Conservation (phyloP, 1,140 invertebrate species). For the Parapsyche elsis region DNA sequence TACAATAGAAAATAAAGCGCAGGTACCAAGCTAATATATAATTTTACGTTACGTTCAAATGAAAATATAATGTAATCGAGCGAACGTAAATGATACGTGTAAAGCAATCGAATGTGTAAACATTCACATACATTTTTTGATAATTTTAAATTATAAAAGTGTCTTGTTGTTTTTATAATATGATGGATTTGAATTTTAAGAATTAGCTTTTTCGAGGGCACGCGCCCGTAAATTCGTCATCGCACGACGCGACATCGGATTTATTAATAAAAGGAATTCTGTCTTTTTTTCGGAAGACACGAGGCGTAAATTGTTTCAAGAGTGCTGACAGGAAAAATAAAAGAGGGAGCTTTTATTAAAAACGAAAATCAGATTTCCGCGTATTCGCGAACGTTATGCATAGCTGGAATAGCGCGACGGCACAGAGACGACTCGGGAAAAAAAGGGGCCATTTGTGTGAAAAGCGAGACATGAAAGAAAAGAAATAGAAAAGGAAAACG, state of each 20-base stretch:
- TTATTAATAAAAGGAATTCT: constrained; percentile 20
- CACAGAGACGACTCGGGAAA: neutral
- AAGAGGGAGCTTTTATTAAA: constrained; percentile 24
- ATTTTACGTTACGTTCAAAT: too few species aligned
- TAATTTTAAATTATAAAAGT: too few species aligned
- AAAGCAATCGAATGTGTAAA: too few species aligned
- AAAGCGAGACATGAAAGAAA: neutral
- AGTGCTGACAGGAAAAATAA: constrained; percentile 20
- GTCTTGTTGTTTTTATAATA: too few species aligned
- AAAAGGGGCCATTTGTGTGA: neutral
- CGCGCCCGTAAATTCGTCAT: neutral
- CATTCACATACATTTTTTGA: too few species aligned
- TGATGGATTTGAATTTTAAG: too few species aligned
- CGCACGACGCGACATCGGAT: neutral
- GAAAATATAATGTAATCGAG: too few species aligned
- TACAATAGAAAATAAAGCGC: too few species aligned
- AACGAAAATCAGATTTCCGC: constrained; percentile 31
- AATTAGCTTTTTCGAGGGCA: neutral
- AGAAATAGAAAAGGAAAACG: neutral
- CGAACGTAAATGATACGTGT: too few species aligned
- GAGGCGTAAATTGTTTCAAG: constrained; percentile 10
- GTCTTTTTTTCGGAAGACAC: neutral
- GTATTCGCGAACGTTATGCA: constrained; percentile 4
- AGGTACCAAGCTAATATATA: too few species aligned
- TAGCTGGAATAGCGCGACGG: neutral